Conservation (phyloP, 2,113 vertebrate species). For the Pterocles orientalis region DNA sequence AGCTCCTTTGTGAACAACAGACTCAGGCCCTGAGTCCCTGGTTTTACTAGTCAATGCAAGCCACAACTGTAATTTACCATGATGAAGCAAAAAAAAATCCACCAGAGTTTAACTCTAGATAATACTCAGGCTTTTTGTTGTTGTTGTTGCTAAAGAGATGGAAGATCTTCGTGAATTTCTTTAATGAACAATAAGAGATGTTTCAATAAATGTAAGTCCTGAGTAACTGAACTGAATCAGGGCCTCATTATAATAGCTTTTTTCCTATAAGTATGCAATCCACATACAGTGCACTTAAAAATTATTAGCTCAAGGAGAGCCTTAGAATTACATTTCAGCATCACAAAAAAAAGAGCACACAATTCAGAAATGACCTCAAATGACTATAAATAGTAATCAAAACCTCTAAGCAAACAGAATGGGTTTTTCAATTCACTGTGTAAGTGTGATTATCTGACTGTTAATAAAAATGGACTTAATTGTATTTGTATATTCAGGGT, state of each 20-base stretch:
- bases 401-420: neutral
- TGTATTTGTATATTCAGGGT: neutral
- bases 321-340: neutral
- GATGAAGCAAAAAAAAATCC: neutral
- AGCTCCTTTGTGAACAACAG: neutral
- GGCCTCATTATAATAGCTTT: neutral
- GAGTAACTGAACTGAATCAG: neutral
- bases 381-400: neutral
- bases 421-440: neutral
- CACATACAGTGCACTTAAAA: neutral
- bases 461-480: neutral
- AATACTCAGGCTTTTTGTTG: neutral
- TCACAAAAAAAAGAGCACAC: neutral
- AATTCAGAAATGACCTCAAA: neutral
- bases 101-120: neutral
- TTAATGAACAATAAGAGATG: neutral
- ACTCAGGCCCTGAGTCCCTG: fast-evolving
- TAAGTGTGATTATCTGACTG: neutral
- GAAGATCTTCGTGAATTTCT: neutral
- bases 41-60: neutral
- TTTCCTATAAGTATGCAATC: neutral
- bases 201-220: neutral
- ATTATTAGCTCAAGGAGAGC: neutral
- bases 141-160: neutral
- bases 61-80: neutral